phyloP scores from a whole-genome alignment of 2,113 vertebrate species.

The Stegastes partitus region DNA sequence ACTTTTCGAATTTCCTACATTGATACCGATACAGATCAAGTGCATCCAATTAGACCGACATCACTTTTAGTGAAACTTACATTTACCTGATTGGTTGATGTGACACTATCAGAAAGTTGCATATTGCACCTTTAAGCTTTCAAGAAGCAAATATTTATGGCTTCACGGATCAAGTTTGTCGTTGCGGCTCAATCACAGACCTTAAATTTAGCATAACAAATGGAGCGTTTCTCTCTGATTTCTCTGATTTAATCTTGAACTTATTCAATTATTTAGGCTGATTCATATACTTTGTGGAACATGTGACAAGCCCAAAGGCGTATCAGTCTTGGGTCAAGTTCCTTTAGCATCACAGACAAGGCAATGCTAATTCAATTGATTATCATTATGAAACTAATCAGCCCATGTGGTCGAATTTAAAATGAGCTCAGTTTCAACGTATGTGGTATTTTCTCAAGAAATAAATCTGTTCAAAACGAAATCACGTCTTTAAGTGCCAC shows the following conservation, averaged over 20 bases:
- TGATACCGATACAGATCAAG: background rate
- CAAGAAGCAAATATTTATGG: constrained; percentile 1
- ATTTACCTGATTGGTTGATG: background rate
- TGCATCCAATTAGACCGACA: background rate
- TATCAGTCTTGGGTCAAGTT: constrained; percentile 25
- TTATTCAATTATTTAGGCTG: constrained; percentile 62
- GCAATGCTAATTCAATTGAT: constrained; percentile 65
- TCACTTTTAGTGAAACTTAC: background rate
- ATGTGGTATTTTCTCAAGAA: constrained; percentile 76
- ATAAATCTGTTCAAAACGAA: constrained; percentile 69
- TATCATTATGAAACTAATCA: constrained; percentile 56
- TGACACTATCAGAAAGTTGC: background rate
- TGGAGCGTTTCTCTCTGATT: constrained; percentile 35
- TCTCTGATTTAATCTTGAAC: constrained; percentile 56
- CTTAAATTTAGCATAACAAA: constrained; percentile 31
- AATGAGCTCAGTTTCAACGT: constrained; percentile 65
- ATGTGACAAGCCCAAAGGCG: constrained; percentile 59
- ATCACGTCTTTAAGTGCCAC: constrained; percentile 51
- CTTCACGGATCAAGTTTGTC: background rate
- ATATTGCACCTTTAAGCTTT: background rate
- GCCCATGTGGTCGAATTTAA: constrained; percentile 67
- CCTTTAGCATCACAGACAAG: constrained; percentile 41
- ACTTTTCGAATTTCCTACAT: too few relatives aligned
- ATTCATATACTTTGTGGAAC: constrained; percentile 62
- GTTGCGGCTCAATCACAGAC: constrained; percentile 1